Evolutionary conservation across 1,140 invertebrate species (phyloP).

Genomic region (Dinoponera quadriceps): DNA sequence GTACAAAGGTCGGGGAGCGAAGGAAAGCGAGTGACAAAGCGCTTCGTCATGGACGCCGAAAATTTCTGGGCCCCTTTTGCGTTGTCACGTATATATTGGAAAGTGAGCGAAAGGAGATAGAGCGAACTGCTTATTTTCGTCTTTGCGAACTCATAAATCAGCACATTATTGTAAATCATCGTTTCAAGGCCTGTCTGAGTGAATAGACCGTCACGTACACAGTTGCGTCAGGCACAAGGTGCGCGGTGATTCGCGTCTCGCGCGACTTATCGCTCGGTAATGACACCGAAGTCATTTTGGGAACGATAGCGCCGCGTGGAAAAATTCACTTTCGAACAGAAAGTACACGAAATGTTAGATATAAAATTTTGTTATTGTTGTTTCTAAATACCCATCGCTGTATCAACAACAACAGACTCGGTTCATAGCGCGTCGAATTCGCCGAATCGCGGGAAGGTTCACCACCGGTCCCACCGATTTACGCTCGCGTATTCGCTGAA

Average conservation of each 20-base stretch:
- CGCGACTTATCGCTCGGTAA: background rate
- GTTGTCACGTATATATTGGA: background rate
- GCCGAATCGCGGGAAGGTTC: background rate
- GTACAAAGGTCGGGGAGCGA: background rate
- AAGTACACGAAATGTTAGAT: background rate
- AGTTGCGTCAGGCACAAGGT: constrained; percentile 10
- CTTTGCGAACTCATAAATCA: constrained; percentile 30
- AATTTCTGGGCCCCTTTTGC: background rate
- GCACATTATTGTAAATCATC: constrained; percentile 51
- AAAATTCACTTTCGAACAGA: background rate
- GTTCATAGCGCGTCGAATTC: background rate
- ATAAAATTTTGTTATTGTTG: background rate
- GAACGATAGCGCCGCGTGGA: background rate
- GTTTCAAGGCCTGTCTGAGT: background rate
- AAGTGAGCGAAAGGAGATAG: constrained; percentile 22
- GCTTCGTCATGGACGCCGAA: background rate
- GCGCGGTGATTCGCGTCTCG: background rate
- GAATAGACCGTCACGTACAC: background rate
- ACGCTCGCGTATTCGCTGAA: background rate
- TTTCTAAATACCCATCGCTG: background rate
- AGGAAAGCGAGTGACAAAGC: background rate
- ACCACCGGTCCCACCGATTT: background rate
- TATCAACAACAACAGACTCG: background rate
- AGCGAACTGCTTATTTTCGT: background rate
- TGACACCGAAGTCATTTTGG: constrained; percentile 1